Evolutionary conservation across 2,888 invertebrate genomes (phyloP).

Genomic region (Pseudococcus jackbeardsleyi): DNA sequence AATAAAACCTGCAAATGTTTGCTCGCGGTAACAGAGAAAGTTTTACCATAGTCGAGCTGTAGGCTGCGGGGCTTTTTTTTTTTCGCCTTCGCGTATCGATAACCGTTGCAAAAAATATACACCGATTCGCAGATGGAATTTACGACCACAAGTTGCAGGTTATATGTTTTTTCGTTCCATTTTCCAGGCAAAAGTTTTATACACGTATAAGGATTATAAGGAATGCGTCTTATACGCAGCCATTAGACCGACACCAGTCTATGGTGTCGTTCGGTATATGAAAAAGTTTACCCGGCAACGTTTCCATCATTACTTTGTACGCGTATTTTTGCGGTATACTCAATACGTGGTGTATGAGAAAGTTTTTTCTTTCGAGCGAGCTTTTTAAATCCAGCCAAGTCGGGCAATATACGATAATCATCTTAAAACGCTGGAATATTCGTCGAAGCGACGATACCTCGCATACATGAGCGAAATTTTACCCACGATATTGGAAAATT

Average conservation of each 20-base stretch:
- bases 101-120: conserved; percentile 9
- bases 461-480: not conserved
- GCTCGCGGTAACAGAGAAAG: not conserved
- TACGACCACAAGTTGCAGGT: conserved; percentile 21
- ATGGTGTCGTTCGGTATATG: conserved; percentile 31
- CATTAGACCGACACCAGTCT: not conserved
- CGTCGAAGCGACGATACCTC: not conserved
- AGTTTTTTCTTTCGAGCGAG: not conserved
- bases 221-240: not conserved
- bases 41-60: not conserved
- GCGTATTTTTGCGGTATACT: conserved; percentile 27
- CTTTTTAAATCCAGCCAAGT: conserved; percentile 11
- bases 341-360: not conserved
- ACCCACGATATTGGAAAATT: conserved; percentile 22
- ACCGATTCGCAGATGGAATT: conserved; percentile 40
- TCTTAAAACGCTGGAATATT: not conserved
- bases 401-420: not conserved
- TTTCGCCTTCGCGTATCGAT: not conserved
- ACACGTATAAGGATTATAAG: not conserved
- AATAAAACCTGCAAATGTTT: conserved; percentile 35
- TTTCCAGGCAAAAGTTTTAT: not conserved
- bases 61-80: not conserved
- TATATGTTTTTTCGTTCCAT: not conserved
- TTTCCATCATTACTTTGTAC: conserved; percentile 19
- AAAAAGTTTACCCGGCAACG: not conserved